phyloP scores from a whole-genome alignment of 1,140 invertebrate genomes.

The Ladona fulva region DNA sequence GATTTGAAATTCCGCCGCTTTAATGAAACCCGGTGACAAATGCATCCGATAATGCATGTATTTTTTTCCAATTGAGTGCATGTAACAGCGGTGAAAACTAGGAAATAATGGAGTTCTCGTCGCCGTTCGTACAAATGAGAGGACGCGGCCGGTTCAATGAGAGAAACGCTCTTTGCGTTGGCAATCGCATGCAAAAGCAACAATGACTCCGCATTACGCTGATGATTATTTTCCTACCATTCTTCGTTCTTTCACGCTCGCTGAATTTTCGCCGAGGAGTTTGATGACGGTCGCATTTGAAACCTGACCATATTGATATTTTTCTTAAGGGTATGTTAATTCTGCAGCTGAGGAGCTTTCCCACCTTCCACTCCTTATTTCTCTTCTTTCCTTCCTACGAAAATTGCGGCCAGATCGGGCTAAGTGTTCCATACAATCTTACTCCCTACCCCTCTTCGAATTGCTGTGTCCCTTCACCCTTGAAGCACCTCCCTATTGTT shows the following conservation, averaged over 20 bases:
- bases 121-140: no score
- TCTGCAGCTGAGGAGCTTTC: background rate
- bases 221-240: background rate
- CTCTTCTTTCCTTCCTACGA: background rate
- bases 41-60: no score
- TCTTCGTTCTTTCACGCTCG: background rate
- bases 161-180: no score
- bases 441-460: background rate
- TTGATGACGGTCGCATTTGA: background rate
- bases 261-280: background rate
- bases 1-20: no score
- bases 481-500: background rate
- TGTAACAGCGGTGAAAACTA: no score
- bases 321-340: background rate
- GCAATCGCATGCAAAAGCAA: background rate
- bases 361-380: background rate
- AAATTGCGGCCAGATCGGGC: slow-evolving; percentile 1
- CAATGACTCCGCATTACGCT: background rate
- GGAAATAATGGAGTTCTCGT: no score
- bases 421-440: slow-evolving; percentile 7
- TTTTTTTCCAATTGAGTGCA: no score
- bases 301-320: slow-evolving; percentile 1
- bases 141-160: no score
- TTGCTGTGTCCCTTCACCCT: slow-evolving; percentile 7
- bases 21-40: no score